Evolutionary conservation across 2,888 invertebrate genomes (phyloP).

Genomic region (Agrenia bidenticulata): DNA sequence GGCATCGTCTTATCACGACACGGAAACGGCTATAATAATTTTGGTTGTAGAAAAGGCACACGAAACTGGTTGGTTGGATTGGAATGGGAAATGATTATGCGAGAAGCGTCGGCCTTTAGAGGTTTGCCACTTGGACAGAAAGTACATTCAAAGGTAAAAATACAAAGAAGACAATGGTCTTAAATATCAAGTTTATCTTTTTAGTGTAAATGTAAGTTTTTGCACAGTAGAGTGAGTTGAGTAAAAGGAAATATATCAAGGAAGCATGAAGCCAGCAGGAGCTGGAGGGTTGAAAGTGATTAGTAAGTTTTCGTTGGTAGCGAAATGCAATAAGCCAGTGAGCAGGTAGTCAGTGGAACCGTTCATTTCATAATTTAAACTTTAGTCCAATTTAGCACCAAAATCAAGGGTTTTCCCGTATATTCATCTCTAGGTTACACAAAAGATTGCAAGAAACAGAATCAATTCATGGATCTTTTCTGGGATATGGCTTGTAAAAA

Average conservation of each 20-base stretch:
- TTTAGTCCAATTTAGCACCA: not conserved
- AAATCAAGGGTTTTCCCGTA: not conserved
- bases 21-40: slow-evolving; percentile 12
- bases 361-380: not conserved
- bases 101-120: slow-evolving; percentile 9
- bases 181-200: slow-evolving; percentile 13
- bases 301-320: not conserved
- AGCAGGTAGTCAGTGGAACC: slow-evolving; percentile 4
- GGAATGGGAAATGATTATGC: slow-evolving; percentile 10
- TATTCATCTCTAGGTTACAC: no score
- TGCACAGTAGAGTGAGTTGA: not conserved
- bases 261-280: not conserved
- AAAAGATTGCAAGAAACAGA: no score
- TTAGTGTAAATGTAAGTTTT: slow-evolving; percentile 10
- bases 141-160: slow-evolving; percentile 2
- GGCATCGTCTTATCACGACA: slow-evolving; percentile 13
- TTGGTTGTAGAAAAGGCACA: slow-evolving; percentile 9
- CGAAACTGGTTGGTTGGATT: slow-evolving; percentile 10
- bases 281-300: slow-evolving; percentile 11
- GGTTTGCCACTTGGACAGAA: not conserved
- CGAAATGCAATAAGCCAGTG: not conserved
- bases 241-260: not conserved
- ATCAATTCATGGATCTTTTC: no score
- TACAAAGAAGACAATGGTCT: slow-evolving; percentile 12
- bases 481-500: no score